phyloP scores from a whole-genome alignment of 2,888 invertebrate genomes.

The Acronicta aceris region DNA sequence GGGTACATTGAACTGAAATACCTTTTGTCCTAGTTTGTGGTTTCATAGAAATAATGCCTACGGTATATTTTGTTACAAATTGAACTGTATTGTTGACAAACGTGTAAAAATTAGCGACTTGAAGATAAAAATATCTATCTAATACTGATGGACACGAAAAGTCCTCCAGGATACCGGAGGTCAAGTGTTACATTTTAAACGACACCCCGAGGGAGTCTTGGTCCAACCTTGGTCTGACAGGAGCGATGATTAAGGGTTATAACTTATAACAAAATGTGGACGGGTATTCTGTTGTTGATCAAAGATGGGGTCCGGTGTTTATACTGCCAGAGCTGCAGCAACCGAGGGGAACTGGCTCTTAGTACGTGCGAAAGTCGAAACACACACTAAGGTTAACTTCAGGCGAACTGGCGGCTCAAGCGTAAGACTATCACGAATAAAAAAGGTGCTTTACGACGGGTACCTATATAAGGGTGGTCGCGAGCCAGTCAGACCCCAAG shows the following conservation, averaged over 20 bases:
- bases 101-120: neutral
- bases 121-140: neutral
- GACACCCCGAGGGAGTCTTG: neutral
- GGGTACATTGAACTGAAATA: conserved; percentile 41
- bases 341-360: too few relatives aligned
- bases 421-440: too few relatives aligned
- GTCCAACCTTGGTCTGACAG: neutral
- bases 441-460: too few relatives aligned
- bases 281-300: too few relatives aligned
- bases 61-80: conserved; percentile 19
- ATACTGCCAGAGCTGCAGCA: too few relatives aligned
- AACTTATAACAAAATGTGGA: too few relatives aligned
- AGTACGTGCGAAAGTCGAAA: too few relatives aligned
- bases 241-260: neutral
- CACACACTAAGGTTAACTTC: too few relatives aligned
- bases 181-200: conserved; percentile 22
- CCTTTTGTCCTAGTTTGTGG: conserved; percentile 29
- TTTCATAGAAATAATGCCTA: conserved; percentile 21
- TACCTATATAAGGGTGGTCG: too few relatives aligned
- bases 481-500: too few relatives aligned
- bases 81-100: neutral
- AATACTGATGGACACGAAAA: conserved; percentile 30
- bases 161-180: conserved; percentile 9
- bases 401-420: too few relatives aligned
- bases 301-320: too few relatives aligned